Base-by-base conservation (phyloP, 1,140 invertebrate species). In the Drosophila sucinea region DNA sequence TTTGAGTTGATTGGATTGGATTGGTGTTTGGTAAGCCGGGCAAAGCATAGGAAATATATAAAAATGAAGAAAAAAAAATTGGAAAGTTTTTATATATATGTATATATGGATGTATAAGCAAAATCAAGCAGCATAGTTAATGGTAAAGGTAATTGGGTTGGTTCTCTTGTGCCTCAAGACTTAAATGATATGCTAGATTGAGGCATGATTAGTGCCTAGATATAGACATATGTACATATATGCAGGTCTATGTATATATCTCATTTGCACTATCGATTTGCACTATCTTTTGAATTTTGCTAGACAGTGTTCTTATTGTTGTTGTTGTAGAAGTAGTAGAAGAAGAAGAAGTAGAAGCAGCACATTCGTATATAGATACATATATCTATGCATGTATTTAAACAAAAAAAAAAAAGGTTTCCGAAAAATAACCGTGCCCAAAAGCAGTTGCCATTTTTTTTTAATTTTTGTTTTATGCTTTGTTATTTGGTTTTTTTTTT, bases 31-130 rank as follows among this genome's bases (percentile, higher is more conserved):
- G 44, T 66, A 91, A 91, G 90, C 90, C 90, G 90, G 90, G 90
- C 90, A 91, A 91, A 91, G 90, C 90, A 74, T 87, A 81, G 81
- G 85, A 74, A 91, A 86, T 84, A 91, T 73, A 83, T 78, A 77
- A 81, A 79, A 75, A 79, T 77, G 55, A 60, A 60, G 69, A 55
- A 72, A 58, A 73, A 62, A 75, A 66, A 55, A 86, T 51, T 51
- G 44, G 27, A 51, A 51, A 5, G 3, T 17, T 7, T 44, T 7
- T 44, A 5, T 17, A 3, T 81, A 40, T 17, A 62, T 70, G 44
- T 56, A 25, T 54, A 56, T n/a, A 25, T 67, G 44, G 30, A 61
- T n/a, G 17, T 67, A 51, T 40, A 67, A 27, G 17, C 17, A 38
- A 38, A 38, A 11, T 38, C 44, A 51, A 51, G 44, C 44, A 51